phyloP scores from a whole-genome alignment of 2,113 vertebrate genomes.

The Lipotes vexillifer region DNA sequence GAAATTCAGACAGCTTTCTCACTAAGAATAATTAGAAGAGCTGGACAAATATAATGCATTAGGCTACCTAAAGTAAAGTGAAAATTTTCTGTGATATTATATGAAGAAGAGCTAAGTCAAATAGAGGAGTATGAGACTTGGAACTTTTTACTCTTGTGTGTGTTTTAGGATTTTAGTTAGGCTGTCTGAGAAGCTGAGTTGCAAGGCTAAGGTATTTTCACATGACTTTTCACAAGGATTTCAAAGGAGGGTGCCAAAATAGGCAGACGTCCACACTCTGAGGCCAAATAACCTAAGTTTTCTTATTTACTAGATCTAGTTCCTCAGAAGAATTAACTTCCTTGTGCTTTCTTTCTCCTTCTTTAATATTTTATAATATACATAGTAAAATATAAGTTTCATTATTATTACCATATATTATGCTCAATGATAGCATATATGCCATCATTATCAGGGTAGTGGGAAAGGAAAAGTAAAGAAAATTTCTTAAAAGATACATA shows the following conservation, averaged over 20 bases:
- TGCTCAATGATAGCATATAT: not conserved
- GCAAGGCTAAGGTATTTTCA: not conserved
- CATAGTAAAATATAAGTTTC: not conserved
- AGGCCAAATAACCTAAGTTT: not conserved
- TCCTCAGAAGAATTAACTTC: not conserved
- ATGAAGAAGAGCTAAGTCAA: not conserved
- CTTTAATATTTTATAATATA: not conserved
- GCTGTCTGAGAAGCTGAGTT: not conserved
- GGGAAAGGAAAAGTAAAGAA: not conserved
- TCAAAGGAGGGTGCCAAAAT: not conserved
- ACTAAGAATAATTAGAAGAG: not conserved
- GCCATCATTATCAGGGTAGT: not conserved
- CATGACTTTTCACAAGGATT: not conserved
- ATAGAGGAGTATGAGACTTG: not conserved
- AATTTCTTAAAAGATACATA: not conserved
- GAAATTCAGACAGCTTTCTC: not conserved
- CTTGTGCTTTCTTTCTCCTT: not conserved
- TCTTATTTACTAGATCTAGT: not conserved
- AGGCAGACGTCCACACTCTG: not conserved
- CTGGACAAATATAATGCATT: not conserved
- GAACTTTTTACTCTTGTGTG: rapidly evolving
- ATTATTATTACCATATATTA: not conserved
- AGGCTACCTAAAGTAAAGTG: not conserved
- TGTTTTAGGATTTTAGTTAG: not conserved
- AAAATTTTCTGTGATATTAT: not conserved